Evolutionary conservation across 2,888 invertebrate genomes (phyloP), one percentile per base, ranked within the genome.

Genomic region (Nephrotoma guestfalica): DNA sequence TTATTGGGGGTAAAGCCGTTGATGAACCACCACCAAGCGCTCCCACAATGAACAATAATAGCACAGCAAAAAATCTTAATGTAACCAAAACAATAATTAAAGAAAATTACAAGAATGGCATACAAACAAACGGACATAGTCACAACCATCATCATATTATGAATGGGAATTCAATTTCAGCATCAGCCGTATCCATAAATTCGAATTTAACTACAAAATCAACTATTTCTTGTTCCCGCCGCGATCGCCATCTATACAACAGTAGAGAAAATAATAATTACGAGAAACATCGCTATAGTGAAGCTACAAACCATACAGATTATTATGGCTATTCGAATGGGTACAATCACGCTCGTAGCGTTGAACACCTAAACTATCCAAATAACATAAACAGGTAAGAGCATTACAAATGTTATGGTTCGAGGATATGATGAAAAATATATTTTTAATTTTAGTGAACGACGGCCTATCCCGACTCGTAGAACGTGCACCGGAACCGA

Each of bases 1-100:
- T 96, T 30, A 94, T 96, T 0, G 94, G 90, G 9, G 91, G 91
- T 51, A 91, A 91, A n/a, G 91, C 91, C 47, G 91, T 91, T 5
- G 91, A 85, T 9, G 57, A 86, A 15, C 86, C 83, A 6, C 87
- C 57, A 15, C 86, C 85, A 41, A 86, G 41, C 11, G 18, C n/a
- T n/a, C 13, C 45, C 4, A 57, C 86, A 42, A 4, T 57, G 4
- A 87, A 51, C 13, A 84, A 84, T 4, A 86, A 84, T 51, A 4
- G 15, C 18, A 41, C 41, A n/a, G 6, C 40, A n/a, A 45, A 51
- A n/a, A 86, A 86, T 47, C 13, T 87, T 87, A 41, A 57, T 13
- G 88, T 91, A 0, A 91, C 91, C 5, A 91, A 91, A 87, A 91
- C 91, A 0, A 88, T 91, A 83, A 91, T 91, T 86, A 91, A 91